Percentiles rank a stretch among this genome's conserved stretches.
Conservation (phyloP, 2,888 invertebrate species). For the Matsumyia berberina region DNA sequence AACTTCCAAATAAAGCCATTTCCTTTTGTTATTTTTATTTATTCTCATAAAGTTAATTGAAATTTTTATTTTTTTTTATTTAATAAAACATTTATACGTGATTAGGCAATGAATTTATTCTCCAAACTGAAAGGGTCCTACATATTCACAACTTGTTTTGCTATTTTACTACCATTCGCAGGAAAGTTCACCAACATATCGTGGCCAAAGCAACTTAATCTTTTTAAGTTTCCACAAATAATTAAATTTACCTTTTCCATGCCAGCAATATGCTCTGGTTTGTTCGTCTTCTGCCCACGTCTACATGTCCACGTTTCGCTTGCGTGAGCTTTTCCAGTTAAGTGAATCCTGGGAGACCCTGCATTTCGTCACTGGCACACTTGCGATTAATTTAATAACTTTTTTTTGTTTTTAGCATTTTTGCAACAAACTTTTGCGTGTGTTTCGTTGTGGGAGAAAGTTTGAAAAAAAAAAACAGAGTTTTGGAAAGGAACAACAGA, state of each 20-base stretch:
- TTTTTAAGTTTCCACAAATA: slow-evolving; percentile 23
- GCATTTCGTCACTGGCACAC: slow-evolving; percentile 29
- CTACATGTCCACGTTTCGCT: slow-evolving; percentile 1
- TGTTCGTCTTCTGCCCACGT: neutral
- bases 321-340: slow-evolving; percentile 24
- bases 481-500: neutral
- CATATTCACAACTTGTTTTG: neutral
- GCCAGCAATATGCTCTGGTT: neutral
- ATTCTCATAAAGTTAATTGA: no score
- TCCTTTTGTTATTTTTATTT: no score
- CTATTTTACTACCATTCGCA: neutral
- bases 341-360: neutral
- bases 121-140: no score
- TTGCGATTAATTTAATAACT: slow-evolving; percentile 28
- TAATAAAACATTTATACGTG: no score
- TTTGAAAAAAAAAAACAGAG: neutral
- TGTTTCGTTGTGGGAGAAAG: neutral
- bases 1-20: no score
- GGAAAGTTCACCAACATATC: slow-evolving; percentile 4
- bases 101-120: no score
- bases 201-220: slow-evolving; percentile 29
- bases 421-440: slow-evolving; percentile 18
- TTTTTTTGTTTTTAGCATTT: neutral
- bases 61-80: no score
- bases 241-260: slow-evolving; percentile 25